Evolutionary conservation across 1,140 invertebrate species (phyloP).

Genomic region (Hyles euphorbiae): DNA sequence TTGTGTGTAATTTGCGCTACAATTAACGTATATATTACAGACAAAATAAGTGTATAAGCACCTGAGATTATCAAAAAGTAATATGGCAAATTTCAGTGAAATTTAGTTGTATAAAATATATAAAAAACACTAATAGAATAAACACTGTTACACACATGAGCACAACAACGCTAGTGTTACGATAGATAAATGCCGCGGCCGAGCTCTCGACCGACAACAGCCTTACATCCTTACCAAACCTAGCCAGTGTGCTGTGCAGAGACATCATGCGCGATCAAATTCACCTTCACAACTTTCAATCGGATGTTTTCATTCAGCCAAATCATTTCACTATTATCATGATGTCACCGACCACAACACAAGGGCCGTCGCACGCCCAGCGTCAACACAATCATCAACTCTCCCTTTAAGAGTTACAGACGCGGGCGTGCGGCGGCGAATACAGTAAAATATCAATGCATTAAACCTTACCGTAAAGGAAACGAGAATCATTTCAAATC

Average conservation of each 20-base stretch:
- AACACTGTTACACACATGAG: too few relatives aligned
- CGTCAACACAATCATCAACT: conserved; percentile 12
- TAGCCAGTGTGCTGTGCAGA: conserved; percentile 41
- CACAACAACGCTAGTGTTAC: too few relatives aligned
- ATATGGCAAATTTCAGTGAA: too few relatives aligned
- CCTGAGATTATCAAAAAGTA: too few relatives aligned
- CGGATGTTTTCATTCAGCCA: not conserved
- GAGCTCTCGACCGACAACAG: conserved; percentile 1
- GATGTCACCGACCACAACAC: conserved; percentile 25
- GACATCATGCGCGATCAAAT: not conserved
- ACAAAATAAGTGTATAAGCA: too few relatives aligned
- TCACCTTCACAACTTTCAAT: too few relatives aligned
- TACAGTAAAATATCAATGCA: conserved; percentile 11
- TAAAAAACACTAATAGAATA: too few relatives aligned
- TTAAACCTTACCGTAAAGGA: conserved; percentile 14
- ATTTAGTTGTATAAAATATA: too few relatives aligned
- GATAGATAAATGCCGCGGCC: not conserved
- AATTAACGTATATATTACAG: too few relatives aligned
- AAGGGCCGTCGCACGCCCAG: conserved; percentile 35
- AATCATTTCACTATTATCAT: not conserved
- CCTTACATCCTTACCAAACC: conserved; percentile 20
- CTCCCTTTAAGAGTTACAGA: conserved; percentile 8
- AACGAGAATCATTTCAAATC: conserved; percentile 15
- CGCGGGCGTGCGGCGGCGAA: conserved; percentile 20
- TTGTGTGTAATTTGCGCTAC: too few relatives aligned